Evolutionary conservation across 2,113 vertebrate genomes (phyloP), one percentile per base, ranked within the genome.

Genomic region (Sula dactylatra): DNA sequence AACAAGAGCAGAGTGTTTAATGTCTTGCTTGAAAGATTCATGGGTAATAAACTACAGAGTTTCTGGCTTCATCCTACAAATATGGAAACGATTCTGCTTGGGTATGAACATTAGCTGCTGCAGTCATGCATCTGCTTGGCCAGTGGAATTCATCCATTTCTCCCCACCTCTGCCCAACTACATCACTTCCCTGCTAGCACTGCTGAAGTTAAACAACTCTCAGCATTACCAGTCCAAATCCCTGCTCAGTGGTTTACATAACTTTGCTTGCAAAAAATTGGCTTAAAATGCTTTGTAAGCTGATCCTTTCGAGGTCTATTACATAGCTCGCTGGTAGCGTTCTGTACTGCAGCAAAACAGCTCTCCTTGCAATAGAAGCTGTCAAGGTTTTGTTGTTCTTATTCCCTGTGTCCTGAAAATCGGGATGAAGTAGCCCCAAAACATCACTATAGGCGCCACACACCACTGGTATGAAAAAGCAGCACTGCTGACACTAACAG

Each of bases 201-300:
- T 73, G 44, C 40, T 92, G 38, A 88, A 92, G 49, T 89, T 90
- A 71, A 96, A 70, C 47, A 59, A 64, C 25, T 61, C 74, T 78
- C 88, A 86, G 42, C 12, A 49, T 38, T 82, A n/a, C 16, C 18
- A 50, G 22, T 64, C 59, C 82, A 88, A 95, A 90, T 74, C 55
- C 32, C n/a, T 77, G 59, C 69, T 78, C 5, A 2, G 90, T 70
- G 61, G 18, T 85, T 93, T 85, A 87, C 4, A 1, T 90, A 97
- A 95, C 40, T 36, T 21, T 81, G 47, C 40, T 78, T 71, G 79
- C 69, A 92, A 90, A 96, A 96, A 95, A 64, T 36, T 73, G 80
- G 44, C 49, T 91, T 93, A 55, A 97, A 95, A 78, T 78, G 59
- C 76, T 90, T 90, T 71, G 64, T 91, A 88, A 88, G 32, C 47